Evolutionary conservation across 2,888 invertebrate genomes (phyloP).

Genomic region (Microplitis manilae): DNA sequence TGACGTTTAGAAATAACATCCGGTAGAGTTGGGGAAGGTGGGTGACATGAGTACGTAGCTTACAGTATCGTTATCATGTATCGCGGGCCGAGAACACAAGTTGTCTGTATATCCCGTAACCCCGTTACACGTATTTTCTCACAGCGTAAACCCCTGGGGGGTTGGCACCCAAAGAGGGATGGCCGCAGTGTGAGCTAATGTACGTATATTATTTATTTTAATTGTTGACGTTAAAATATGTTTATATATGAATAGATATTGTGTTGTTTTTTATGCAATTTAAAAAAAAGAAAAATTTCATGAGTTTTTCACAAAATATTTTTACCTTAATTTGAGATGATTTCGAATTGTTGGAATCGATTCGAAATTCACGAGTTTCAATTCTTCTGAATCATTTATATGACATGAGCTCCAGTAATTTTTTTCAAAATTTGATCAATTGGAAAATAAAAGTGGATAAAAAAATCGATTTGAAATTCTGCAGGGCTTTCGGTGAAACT

Average conservation of each 20-base stretch:
- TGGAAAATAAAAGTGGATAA: too few species aligned
- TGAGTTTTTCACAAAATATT: background rate
- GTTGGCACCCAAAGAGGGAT: conserved; percentile 60
- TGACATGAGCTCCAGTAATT: too few species aligned
- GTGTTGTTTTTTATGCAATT: conserved; percentile 35
- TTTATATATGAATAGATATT: conserved; percentile 54
- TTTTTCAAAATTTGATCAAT: too few species aligned
- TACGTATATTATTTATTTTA: conserved; percentile 71
- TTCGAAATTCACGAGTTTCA: too few species aligned
- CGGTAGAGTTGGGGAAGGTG: conserved; percentile 24
- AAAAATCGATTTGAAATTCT: too few species aligned
- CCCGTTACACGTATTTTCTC: background rate
- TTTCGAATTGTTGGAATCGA: too few species aligned
- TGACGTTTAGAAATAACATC: conserved; percentile 48
- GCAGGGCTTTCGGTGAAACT: too few species aligned
- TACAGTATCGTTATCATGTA: conserved; percentile 49
- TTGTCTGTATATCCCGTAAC: conserved; percentile 26
- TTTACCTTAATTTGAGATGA: background rate
- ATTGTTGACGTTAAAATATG: conserved; percentile 72
- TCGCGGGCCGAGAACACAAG: conserved; percentile 38
- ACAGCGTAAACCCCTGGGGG: conserved; percentile 9
- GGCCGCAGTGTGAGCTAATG: conserved; percentile 61
- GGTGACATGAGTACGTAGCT: conserved; percentile 36
- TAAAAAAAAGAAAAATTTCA: background rate
- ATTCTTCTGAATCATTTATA: too few species aligned